Evolutionary conservation across 2,888 invertebrate species (phyloP), one percentile per base, ranked within the genome.

Genomic region (Xestia ashworthii): DNA sequence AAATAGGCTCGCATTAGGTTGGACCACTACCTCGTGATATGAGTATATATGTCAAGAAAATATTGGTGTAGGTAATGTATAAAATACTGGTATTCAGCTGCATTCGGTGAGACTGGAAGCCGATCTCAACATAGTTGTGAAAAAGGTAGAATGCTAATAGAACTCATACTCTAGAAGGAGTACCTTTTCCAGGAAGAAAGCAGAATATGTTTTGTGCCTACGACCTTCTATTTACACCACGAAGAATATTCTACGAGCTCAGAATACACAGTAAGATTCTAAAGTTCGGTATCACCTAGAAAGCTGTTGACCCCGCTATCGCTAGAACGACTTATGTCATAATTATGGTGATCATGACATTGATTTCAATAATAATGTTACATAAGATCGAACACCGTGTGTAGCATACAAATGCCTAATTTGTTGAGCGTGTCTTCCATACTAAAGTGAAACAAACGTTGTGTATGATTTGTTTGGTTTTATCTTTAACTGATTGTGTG

Each of bases 281-380:
- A 69, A 76, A 38, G 16, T 19, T 41, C n/a, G 44, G 38, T 41
- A 48, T 69, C 50, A 60, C 55, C 25, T 50, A 78, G 60, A 53
- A 78, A 71, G 70, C 58, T 66, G 46, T 74, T 74, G 79, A 71
- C 80, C 53, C 58, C 69, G 11, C 44, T 25, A 65, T 44, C 44
- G n/a, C 65, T 9, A 44, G 65, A 62, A 58, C 65, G 19, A 41
- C 38, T 48, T 68, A 64, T 64, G 19, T 55, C 71, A 77, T 74
- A 66, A 76, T 46, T 67, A 84, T 81, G 71, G 41, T 72, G 77
- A 84, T 46, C 76, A 60, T 74, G 73, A 66, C 84, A 76, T 74
- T 76, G 53, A 84, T 70, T 82, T 80, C 60, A 62, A 74, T 74
- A 80, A 69, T 76, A 58, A 72, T 81, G 62, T 83, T 83, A 84